Base-by-base conservation (phyloP, 2,888 invertebrate genomes). In the Plagodis dolabraria region DNA sequence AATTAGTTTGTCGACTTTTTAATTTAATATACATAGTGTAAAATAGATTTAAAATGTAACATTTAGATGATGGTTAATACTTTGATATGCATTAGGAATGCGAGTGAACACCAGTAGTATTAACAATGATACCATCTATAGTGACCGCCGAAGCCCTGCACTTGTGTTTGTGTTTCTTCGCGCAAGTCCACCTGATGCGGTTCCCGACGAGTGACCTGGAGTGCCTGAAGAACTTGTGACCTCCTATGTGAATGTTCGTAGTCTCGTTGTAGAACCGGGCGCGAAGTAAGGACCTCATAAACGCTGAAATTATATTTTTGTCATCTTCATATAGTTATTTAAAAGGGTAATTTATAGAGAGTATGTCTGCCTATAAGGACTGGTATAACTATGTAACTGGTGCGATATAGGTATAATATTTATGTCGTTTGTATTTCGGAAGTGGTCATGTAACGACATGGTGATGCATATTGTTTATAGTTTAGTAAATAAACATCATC, bases 101-200 rank as follows among this genome's bases (percentile, higher is more conserved):
- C 0, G 86, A 85, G 59, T 92, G 91, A 2, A 77, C 55, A 0
- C 89, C 90, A 2, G 80, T 82, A 0, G 89, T 90, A 0, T 86
- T 86, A 0, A 89, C 79, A 0, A 91, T 79, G 1, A 89, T 68
- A 0, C 88, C 89, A 50, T 89, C 86, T 1, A 90, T 79, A 0
- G 91, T 92, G 0, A 90, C 85, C 0, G 89, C 89, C 0, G 91
- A 86, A 0, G 85, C 91, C 68, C 86, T 87, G 60, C 91, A 92
- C 68, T 91, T 89, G 56, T 86, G 80, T 63, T 86, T 89, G 49
- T 90, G 87, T 70, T 90, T 91, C 74, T 89, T 89, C 2, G 89
- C 79, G 64, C 92, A 92, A 0, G 88, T 87, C 92, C 92, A 92
- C 40, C 92, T 73, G 63, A 90, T 87, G 40, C 90, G 80, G 64